These are phyloP conservation scores for Nineta flava DNA, from an alignment of 2,888 invertebrate genomes.

Conservation along the genomic window DNA sequence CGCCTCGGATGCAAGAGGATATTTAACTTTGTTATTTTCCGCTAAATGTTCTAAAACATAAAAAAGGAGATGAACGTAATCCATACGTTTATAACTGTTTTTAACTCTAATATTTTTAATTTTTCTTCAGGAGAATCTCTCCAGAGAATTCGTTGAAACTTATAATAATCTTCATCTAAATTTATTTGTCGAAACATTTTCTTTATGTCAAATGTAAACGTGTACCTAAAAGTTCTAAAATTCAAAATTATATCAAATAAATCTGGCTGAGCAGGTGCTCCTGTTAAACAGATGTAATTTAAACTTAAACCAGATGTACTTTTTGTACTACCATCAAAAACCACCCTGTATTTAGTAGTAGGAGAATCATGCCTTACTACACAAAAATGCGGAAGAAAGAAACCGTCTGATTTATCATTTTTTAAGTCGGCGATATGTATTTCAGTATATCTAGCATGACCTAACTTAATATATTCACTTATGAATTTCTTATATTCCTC, in stretches of 20 bases:
- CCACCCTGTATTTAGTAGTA: not conserved
- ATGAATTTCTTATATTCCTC: not conserved
- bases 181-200: conserved; percentile 2
- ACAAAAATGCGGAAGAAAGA: not conserved
- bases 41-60: not conserved
- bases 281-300: not conserved
- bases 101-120: not conserved
- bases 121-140: not conserved
- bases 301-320: not conserved
- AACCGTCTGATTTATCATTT: not conserved
- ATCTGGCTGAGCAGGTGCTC: not conserved
- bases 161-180: not conserved
- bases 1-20: not conserved
- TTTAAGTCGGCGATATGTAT: not conserved
- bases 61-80: not conserved
- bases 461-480: not conserved
- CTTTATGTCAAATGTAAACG: not conserved
- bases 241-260: not conserved
- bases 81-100: not conserved
- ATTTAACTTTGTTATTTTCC: not conserved
- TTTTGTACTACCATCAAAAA: not conserved
- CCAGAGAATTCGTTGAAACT: not conserved
- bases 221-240: not conserved
- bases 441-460: not conserved
- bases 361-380: not conserved